A percentile compares a stretch with the other conserved stretches of the same genome.
phyloP scores from a whole-genome alignment of 2,888 invertebrate species.

The Cephus spinipes region DNA sequence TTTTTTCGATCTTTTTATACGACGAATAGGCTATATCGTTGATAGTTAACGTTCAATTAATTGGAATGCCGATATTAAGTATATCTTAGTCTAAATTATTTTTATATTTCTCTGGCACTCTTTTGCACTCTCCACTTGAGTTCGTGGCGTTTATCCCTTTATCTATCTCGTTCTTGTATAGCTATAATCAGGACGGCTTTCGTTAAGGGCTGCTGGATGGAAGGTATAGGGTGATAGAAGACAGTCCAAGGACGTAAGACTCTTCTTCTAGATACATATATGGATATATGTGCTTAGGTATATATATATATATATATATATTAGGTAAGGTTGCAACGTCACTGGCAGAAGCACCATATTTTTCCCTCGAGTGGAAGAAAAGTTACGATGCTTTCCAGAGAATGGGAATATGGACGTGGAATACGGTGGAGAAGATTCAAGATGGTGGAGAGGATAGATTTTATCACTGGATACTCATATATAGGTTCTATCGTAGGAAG shows the following conservation, averaged over 20 bases:
- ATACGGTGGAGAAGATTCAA: background rate
- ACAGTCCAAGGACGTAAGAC: background rate
- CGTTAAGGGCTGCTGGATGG: background rate
- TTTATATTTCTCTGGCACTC: constrained; percentile 12
- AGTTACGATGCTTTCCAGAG: constrained; percentile 32
- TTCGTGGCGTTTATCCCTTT: constrained; percentile 8
- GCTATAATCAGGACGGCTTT: background rate
- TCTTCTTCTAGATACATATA: background rate
- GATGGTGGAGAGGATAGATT: background rate
- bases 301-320: background rate
- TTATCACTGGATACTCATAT: background rate
- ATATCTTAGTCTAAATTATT: background rate
- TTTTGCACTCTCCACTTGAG: constrained; percentile 8
- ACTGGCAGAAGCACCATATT: constrained; percentile 49
- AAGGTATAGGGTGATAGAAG: background rate
- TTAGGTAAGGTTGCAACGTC: constrained; percentile 37
- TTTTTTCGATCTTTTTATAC: background rate
- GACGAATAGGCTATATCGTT: background rate
- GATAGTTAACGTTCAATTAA: background rate
- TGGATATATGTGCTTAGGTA: no score
- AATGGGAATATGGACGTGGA: background rate
- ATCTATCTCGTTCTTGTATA: background rate
- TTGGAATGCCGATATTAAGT: background rate
- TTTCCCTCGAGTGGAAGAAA: constrained; percentile 45
- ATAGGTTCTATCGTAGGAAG: background rate